Base-by-base conservation (phyloP, 2,888 invertebrate species). In the Tinea pellionella region DNA sequence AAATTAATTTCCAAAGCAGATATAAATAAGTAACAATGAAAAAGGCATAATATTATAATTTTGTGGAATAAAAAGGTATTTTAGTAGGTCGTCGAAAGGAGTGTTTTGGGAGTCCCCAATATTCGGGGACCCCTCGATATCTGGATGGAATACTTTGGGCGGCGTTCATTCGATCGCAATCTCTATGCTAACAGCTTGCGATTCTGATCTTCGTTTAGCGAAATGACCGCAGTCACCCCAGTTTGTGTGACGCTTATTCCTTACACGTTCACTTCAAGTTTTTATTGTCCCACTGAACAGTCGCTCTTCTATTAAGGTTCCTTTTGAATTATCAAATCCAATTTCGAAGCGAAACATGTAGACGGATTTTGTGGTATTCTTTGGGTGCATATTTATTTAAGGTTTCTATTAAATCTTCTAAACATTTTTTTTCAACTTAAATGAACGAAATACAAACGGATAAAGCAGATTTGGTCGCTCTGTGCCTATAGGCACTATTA, bases 201-300 rank as follows among this genome's bases (percentile, higher is more conserved):
- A 87, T 87, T 87, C 83, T 81, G 86, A 87, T 87, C 87, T 87
- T 86, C 87, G 86, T 86, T 87, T 87, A 86, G 84, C 86, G 82
- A 72, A 87, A 87, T 87, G 87, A 87, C 87, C 87, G 83, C 87
- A 84, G 84, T 75, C 84, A 79, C 85, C 81, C 78, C 78, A 70
- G 72, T 73, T 74, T 73, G 77, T 71, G 79, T 78, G 80, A 82
- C 80, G 83, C 75, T 83, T 84, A 86, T 84, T 85, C 85, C 80
- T 78, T 78, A 84, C 86, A 86, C 86, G 85, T 86, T 80, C 77
- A 75, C 77, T 77, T 78, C 77, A 79, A 82, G 78, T 82, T 85
- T 85, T 86, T 85, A 85, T 83, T 75, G 76, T 78, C 79, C 77
- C 72, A 69, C 69, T 67, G 74, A 78, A 72, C 73, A 76, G 71